These are phyloP conservation scores for Patella ulyssiponensis DNA, from an alignment of 2,888 invertebrate genomes.

Conservation along the genomic window DNA sequence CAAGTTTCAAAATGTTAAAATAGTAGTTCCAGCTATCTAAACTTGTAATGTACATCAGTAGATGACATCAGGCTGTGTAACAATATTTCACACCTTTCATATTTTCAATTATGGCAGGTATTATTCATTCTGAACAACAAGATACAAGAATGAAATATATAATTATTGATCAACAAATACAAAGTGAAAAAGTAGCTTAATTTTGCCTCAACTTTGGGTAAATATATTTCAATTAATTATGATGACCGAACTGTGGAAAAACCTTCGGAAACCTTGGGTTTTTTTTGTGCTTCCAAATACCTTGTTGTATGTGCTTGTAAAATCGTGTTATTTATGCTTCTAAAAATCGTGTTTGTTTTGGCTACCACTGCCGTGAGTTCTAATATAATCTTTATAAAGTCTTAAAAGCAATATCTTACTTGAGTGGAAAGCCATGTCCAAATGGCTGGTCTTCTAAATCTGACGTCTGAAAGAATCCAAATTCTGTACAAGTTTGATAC, in stretches of 20 bases:
- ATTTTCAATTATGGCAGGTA: too few species aligned
- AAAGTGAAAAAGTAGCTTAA: neutral
- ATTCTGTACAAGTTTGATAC: constrained; percentile 96
- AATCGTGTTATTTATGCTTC: neutral
- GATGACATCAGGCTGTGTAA: too few species aligned
- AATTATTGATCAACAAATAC: constrained; percentile 3
- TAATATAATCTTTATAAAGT: neutral
- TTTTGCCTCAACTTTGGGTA: neutral
- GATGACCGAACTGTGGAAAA: too few species aligned
- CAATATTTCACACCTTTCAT: too few species aligned
- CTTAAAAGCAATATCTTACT: constrained; percentile 72
- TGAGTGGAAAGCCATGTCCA: constrained; percentile 82
- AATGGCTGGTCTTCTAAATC: constrained; percentile 79
- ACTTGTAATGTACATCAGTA: too few species aligned
- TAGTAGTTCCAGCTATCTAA: too few species aligned
- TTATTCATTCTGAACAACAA: too few species aligned
- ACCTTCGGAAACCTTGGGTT: too few species aligned
- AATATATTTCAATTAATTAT: too few species aligned
- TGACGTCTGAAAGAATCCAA: constrained; percentile 95
- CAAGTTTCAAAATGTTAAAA: too few species aligned
- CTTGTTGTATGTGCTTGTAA: too few species aligned
- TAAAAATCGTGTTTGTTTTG: neutral
- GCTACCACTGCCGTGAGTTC: constrained; percentile 60
- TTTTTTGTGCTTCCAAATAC: too few species aligned
- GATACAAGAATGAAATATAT: neutral